Evolutionary conservation across 1,140 invertebrate genomes (phyloP).

Genomic region (Formica exsecta): DNA sequence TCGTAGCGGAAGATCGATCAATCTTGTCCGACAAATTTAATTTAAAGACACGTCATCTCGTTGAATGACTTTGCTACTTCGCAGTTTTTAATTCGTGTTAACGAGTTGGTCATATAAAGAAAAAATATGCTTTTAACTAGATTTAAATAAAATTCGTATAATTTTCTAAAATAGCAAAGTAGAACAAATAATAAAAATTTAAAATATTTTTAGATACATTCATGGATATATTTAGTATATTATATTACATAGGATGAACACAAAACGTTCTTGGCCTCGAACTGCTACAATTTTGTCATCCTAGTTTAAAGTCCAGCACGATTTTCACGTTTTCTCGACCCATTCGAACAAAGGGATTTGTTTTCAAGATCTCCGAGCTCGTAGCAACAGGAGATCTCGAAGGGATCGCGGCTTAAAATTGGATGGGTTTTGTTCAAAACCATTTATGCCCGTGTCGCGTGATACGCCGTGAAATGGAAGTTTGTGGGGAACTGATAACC

Average conservation of each 20-base stretch:
- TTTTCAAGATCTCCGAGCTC: slow-evolving; percentile 37
- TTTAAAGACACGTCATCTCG: slow-evolving; percentile 17
- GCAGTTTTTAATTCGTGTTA: slow-evolving; percentile 1
- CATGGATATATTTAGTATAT: not conserved
- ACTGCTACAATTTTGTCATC: slow-evolving; percentile 16
- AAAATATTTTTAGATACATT: slow-evolving; percentile 8
- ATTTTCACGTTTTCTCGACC: slow-evolving; percentile 45
- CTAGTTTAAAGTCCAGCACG: slow-evolving; percentile 19
- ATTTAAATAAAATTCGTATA: not conserved
- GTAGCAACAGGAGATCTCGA: slow-evolving; percentile 41
- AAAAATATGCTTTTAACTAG: not conserved
- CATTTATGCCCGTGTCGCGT: slow-evolving; percentile 35
- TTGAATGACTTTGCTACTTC: slow-evolving; percentile 4
- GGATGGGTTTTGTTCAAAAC: slow-evolving; percentile 47
- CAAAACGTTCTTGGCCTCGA: not conserved
- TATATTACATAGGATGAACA: not conserved
- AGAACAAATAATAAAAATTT: not conserved
- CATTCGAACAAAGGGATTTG: slow-evolving; percentile 33
- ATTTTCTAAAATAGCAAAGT: not conserved
- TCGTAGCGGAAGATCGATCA: slow-evolving; percentile 12
- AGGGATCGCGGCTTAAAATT: slow-evolving; percentile 52
- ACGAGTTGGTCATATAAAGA: not conserved
- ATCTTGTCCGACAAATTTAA: slow-evolving; percentile 37
- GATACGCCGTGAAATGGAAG: slow-evolving; percentile 8
- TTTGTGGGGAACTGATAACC: not conserved